Evolutionary conservation across 2,888 invertebrate species (phyloP).

Genomic region (Oeneis ivallda): DNA sequence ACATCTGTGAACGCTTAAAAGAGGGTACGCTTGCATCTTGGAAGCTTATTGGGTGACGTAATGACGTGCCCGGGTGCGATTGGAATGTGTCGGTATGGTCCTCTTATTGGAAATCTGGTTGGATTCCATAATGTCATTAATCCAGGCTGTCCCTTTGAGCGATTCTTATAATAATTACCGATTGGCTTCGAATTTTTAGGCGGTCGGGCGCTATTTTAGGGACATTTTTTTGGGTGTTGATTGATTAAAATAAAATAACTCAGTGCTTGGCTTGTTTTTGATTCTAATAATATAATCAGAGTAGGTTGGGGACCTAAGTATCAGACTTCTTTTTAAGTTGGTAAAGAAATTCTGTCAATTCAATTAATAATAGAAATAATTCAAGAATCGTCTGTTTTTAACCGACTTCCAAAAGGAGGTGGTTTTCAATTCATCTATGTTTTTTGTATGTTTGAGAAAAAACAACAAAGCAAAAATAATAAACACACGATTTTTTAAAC

Average conservation of each 20-base stretch:
- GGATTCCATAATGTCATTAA: constrained; percentile 38
- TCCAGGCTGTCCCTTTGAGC: constrained; percentile 37
- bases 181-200: constrained; percentile 36
- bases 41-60: constrained; percentile 52
- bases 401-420: too few relatives aligned
- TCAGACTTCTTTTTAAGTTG: too few relatives aligned
- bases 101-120: constrained; percentile 43
- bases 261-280: not conserved
- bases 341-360: too few relatives aligned
- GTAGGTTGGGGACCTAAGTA: not conserved
- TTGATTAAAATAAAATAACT: not conserved
- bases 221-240: constrained; percentile 5
- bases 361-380: too few relatives aligned
- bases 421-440: too few relatives aligned
- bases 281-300: not conserved
- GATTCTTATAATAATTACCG: constrained; percentile 39
- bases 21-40: constrained; percentile 45
- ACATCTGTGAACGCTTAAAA: not conserved
- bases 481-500: too few relatives aligned
- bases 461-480: too few relatives aligned
- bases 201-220: constrained; percentile 18
- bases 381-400: too few relatives aligned
- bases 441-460: too few relatives aligned
- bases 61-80: constrained; percentile 44
- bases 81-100: constrained; percentile 39